Evolutionary conservation across 1,140 invertebrate species (phyloP).

Genomic region (Drosophila ananassae): DNA sequence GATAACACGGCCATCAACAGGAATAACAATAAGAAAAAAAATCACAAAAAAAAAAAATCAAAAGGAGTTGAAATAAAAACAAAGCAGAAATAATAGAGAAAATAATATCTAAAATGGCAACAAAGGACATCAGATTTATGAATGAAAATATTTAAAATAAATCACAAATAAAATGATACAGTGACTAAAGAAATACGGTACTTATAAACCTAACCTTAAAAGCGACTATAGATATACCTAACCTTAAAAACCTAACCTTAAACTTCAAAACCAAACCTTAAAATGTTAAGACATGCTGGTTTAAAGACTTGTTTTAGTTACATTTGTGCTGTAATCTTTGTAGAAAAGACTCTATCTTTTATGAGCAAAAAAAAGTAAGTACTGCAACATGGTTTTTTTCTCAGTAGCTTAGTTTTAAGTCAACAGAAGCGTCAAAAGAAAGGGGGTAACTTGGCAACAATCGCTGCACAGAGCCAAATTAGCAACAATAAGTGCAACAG

Average conservation of each 20-base stretch:
- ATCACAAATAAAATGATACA: background rate
- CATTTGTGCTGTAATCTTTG: background rate
- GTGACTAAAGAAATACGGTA: background rate
- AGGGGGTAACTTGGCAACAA: slow-evolving; percentile 2
- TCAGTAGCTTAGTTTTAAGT: background rate
- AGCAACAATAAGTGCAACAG: slow-evolving; percentile 2
- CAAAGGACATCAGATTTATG: background rate
- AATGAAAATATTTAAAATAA: background rate
- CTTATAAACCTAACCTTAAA: too few species aligned
- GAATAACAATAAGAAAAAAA: background rate
- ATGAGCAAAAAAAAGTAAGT: background rate
- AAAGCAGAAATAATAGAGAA: background rate
- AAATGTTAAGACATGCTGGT: too few species aligned
- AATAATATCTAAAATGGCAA: background rate
- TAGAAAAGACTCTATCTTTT: too few species aligned
- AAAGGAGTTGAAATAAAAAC: background rate
- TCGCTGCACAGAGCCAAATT: slow-evolving; percentile 8
- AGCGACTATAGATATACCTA: too few species aligned
- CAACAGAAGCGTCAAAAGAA: background rate
- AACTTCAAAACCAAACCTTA: too few species aligned
- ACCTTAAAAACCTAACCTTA: too few species aligned
- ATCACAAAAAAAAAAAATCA: slow-evolving; percentile 12
- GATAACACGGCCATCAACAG: slow-evolving; percentile 29
- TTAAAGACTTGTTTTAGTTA: background rate
- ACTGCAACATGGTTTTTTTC: slow-evolving; percentile 1